These are phyloP conservation scores for Tortrix viridana DNA, from an alignment of 2,888 invertebrate species.

Conservation along the genomic window DNA sequence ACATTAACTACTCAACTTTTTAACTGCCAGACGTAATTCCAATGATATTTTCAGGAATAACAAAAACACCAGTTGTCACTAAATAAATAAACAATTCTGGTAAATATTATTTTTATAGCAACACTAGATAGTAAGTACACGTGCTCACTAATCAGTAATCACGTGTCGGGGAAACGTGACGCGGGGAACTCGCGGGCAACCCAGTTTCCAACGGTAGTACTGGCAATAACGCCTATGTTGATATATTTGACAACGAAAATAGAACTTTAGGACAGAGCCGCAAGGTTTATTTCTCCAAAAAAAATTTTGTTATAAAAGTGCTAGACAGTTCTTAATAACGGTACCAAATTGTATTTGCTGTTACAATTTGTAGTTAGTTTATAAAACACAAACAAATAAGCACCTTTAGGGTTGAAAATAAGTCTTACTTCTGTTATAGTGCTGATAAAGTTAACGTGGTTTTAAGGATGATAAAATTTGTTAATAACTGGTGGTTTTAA, in stretches of 20 bases:
- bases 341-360: not conserved
- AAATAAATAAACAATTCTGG: constrained; percentile 1
- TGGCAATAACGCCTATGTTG: not conserved
- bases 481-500: no score
- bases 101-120: constrained; percentile 20
- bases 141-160: constrained; percentile 57
- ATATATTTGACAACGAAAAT: no score
- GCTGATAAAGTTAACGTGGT: no score
- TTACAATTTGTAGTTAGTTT: not conserved
- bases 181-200: constrained; percentile 39
- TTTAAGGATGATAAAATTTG: no score
- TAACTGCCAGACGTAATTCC: not conserved
- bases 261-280: no score
- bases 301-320: constrained; percentile 8
- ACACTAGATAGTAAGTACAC: constrained; percentile 46
- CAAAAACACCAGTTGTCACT: constrained; percentile 1
- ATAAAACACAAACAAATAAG: no score
- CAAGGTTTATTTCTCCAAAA: no score
- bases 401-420: no score
- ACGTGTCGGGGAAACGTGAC: constrained; percentile 67
- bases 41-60: not conserved
- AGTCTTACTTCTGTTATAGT: no score
- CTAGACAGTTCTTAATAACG: constrained; percentile 21
- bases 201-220: constrained; percentile 34
- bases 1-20: no score